Conservation (phyloP, 2,888 invertebrate genomes). For the Sussaba pulchella region DNA sequence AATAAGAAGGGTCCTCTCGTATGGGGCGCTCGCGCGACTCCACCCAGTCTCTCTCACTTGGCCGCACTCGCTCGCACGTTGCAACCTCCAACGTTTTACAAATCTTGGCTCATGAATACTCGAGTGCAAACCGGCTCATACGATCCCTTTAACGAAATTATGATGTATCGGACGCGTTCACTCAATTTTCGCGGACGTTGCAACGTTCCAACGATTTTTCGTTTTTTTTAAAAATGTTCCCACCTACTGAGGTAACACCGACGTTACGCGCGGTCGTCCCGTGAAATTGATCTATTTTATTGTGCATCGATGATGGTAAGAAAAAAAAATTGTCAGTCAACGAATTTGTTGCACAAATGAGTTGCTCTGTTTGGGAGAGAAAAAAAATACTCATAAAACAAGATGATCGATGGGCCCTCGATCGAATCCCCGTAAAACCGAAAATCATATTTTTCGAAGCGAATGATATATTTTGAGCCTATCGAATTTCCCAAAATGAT, state of each 20-base stretch:
- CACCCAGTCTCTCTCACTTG: slow-evolving; percentile 78
- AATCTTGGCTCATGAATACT: slow-evolving; percentile 79
- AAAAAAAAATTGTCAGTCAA: slow-evolving; percentile 34
- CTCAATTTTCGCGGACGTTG: slow-evolving; percentile 45
- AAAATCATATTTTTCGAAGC: neutral
- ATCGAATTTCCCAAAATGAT: no score
- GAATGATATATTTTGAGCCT: neutral
- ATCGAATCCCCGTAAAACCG: neutral
- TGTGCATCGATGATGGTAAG: neutral
- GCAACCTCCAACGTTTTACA: slow-evolving; percentile 76
- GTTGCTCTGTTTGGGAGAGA: neutral
- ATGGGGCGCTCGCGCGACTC: slow-evolving; percentile 65
- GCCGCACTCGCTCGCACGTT: slow-evolving; percentile 76
- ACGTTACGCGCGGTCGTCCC: slow-evolving; percentile 47
- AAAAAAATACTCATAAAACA: neutral
- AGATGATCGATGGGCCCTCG: slow-evolving; percentile 25
- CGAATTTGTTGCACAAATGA: slow-evolving; percentile 34
- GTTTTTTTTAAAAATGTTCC: slow-evolving; percentile 18
- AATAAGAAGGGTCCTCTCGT: slow-evolving; percentile 54
- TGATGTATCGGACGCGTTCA: slow-evolving; percentile 76
- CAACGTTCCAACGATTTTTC: no score
- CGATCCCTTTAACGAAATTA: slow-evolving; percentile 75
- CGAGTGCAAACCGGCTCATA: slow-evolving; percentile 59
- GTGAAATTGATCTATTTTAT: slow-evolving; percentile 58
- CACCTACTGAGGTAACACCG: slow-evolving; percentile 30